These are phyloP conservation scores for Drosophila varians DNA, from an alignment of 1,140 invertebrate species.

Conservation along the genomic window DNA sequence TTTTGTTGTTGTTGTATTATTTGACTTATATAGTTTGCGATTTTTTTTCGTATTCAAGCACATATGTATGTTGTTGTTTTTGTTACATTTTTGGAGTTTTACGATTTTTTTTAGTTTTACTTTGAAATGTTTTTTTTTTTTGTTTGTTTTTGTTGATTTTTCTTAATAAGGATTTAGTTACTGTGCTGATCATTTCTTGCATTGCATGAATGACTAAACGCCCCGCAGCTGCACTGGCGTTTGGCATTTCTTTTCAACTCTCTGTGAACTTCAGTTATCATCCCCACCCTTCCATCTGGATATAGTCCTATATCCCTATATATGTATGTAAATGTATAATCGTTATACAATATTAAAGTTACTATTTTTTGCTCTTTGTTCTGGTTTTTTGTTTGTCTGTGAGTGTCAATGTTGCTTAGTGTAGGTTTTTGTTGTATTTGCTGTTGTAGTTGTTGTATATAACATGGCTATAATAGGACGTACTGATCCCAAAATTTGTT, in stretches of 20 bases:
- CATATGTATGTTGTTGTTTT: conserved; percentile 75
- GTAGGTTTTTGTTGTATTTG: conserved; percentile 54
- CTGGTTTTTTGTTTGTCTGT: conserved; percentile 29
- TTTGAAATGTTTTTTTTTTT: conserved; percentile 69
- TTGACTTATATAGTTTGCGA: conserved; percentile 82
- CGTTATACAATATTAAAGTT: conserved; percentile 72
- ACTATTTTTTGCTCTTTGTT: conserved; percentile 71
- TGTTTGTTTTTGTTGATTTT: conserved; percentile 47
- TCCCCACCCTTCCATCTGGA: conserved; percentile 26
- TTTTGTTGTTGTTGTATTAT: conserved; percentile 67
- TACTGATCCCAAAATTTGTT: conserved; percentile 82
- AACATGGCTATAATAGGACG: conserved; percentile 82
- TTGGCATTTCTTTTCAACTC: conserved; percentile 25
- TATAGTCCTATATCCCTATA: conserved; percentile 23
- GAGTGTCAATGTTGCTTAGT: conserved; percentile 62
- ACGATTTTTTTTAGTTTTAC: conserved; percentile 61
- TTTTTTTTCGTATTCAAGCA: conserved; percentile 80
- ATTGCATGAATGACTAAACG: conserved; percentile 54
- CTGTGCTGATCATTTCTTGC: conserved; percentile 75
- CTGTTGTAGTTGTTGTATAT: conserved; percentile 68
- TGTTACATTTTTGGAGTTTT: conserved; percentile 58
- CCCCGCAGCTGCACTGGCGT: conserved; percentile 35
- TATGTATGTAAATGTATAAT: conserved; percentile 50
- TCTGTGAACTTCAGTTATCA: background rate
- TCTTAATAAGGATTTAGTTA: conserved; percentile 57